Conservation (phyloP, 2,113 vertebrate species). For the Tenebrosternarchus preto region DNA sequence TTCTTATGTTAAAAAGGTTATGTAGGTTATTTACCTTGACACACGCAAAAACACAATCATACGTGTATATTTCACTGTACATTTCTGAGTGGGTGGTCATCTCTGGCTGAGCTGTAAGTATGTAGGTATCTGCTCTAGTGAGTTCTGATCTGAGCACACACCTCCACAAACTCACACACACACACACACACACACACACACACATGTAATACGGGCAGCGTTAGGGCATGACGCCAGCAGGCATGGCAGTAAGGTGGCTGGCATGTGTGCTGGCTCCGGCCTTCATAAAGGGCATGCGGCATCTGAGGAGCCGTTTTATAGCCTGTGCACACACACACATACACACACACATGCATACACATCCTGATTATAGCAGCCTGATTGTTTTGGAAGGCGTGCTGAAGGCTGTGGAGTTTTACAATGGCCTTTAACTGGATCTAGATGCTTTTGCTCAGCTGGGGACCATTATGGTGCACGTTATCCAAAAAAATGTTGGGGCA, state of each 20-base stretch:
- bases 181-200: not conserved
- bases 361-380: conserved; percentile 46
- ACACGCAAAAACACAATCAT: not conserved
- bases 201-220: conserved; percentile 22
- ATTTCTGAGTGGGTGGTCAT: not conserved
- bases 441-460: conserved; percentile 89
- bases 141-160: not conserved
- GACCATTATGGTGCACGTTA: conserved; percentile 89
- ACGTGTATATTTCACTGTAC: not conserved
- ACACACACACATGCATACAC: conserved; percentile 27
- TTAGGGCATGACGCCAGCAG: conserved; percentile 19
- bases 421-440: conserved; percentile 88
- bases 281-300: conserved; percentile 38
- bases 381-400: conserved; percentile 57
- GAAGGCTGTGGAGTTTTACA: conserved; percentile 73
- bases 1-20: too few relatives aligned
- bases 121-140: not conserved
- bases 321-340: conserved; percentile 6
- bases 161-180: not conserved
- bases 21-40: too few relatives aligned
- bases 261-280: conserved; percentile 50
- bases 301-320: conserved; percentile 49
- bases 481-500: conserved; percentile 89
- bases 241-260: conserved; percentile 48
- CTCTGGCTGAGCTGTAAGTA: not conserved